Base-by-base conservation (phyloP, 23 tunicate genomes). In the Halocynthia roretzi region DNA sequence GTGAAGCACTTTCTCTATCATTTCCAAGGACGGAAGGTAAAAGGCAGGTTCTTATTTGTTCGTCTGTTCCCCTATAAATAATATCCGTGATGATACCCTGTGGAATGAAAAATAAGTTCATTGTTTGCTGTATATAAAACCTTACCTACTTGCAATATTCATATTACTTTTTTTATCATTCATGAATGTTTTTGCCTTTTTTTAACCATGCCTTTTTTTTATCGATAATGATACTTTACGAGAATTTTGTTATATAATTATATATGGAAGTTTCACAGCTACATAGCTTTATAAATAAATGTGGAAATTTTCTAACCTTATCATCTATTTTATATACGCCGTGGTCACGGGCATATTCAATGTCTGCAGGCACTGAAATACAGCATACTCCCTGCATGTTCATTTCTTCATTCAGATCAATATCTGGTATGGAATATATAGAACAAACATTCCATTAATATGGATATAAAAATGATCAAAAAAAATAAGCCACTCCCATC, bases 291-390 rank as follows among this genome's bases (percentile, higher is more conserved):
- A n/a, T n/a, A 58, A 15, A n/a, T 58, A 58, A 58, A 58, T 15
- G 2, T 15, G 5, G n/a, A 58, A 58, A 58, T n/a, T 20, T 20
- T 8, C 53, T 9, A 10, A 70, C 75, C 68, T 91, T 50, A 20
- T 82, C 80, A 53, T 77, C 78, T 9, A 92, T 71, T 17, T 56
- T 64, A 61, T 92, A 92, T 11, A 86, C 98, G 7, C 98, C 98
- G 83, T 92, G 98, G n/a, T 74, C 56, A 11, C 49, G 61, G 18
- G 98, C 98, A 82, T 92, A 92, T 11, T 78, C 77, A 15, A 64
- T 44, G 22, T 81, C 53, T 20, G 60, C 84, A 7, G 98, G 98
- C 6, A 84, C 85, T 5, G 92, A 78, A 21, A 92, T 68, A 58
- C 92, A 83, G 52, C 80, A 51, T 50, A 83, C 83, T 50, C 85